phyloP scores from a whole-genome alignment of 2,888 invertebrate genomes.

The Eucriotettix oculatus region DNA sequence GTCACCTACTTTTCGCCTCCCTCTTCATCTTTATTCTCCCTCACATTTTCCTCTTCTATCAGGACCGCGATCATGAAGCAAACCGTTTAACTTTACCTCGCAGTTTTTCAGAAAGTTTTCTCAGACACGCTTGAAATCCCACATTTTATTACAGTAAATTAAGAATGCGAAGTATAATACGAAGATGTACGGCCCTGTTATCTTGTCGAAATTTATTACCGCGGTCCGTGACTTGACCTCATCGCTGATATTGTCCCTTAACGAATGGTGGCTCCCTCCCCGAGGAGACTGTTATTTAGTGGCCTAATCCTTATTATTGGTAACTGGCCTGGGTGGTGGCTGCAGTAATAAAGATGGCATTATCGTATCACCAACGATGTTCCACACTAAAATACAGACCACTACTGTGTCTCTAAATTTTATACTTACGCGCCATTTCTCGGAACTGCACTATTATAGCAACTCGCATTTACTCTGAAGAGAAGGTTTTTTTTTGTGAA shows the following conservation, averaged over 20 bases:
- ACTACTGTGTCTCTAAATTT: no score
- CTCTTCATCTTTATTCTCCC: background rate
- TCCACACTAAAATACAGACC: no score
- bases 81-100: background rate
- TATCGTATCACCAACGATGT: background rate
- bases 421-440: no score
- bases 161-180: background rate
- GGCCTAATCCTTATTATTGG: background rate
- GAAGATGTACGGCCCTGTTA: background rate
- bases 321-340: background rate
- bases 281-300: background rate
- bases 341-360: background rate
- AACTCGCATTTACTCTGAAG: no score
- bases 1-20: background rate
- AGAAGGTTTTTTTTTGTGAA: no score
- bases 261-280: background rate
- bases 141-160: background rate
- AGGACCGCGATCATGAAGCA: background rate
- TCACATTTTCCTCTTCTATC: background rate
- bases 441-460: no score
- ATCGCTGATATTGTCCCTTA: no score
- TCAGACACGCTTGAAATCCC: background rate
- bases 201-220: background rate
- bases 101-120: no score
- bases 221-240: no score